Evolutionary conservation across 1,140 invertebrate genomes (phyloP).

Genomic region (Leptopilina clavipes): DNA sequence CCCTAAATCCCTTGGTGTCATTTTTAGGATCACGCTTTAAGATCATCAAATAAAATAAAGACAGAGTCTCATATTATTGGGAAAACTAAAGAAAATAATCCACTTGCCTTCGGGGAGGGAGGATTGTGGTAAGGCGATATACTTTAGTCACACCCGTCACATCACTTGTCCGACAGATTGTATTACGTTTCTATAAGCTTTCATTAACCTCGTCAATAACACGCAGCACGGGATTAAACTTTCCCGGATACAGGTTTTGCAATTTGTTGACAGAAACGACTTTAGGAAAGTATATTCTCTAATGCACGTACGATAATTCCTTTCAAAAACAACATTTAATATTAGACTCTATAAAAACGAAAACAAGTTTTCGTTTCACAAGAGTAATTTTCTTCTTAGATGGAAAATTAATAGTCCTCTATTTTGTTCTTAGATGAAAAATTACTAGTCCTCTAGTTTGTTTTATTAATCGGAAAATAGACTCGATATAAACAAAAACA

Average conservation of each 20-base stretch:
- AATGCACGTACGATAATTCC: not conserved
- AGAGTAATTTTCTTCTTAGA: no score
- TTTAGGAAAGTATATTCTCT: not conserved
- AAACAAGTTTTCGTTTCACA: no score
- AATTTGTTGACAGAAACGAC: conserved; percentile 16
- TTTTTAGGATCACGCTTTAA: not conserved
- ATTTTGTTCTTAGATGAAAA: no score
- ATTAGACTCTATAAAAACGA: no score
- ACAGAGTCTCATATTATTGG: not conserved
- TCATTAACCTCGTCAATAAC: conserved; percentile 63
- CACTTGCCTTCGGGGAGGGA: not conserved
- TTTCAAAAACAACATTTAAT: no score
- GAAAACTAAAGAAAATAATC: not conserved
- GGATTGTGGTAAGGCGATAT: not conserved
- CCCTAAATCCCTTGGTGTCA: not conserved
- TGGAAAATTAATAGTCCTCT: no score
- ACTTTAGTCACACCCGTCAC: conserved; percentile 60
- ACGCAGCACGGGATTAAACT: conserved; percentile 64
- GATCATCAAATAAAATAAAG: conserved; percentile 1
- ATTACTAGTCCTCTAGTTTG: no score
- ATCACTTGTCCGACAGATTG: conserved; percentile 63
- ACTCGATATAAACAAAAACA: no score
- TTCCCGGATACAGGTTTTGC: conserved; percentile 42
- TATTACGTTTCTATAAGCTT: conserved; percentile 64
- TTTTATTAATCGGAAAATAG: no score